A percentile compares a stretch with the other conserved stretches of the same genome.
Conservation (phyloP, 2,888 invertebrate species). For the Eupithecia abbreviata region DNA sequence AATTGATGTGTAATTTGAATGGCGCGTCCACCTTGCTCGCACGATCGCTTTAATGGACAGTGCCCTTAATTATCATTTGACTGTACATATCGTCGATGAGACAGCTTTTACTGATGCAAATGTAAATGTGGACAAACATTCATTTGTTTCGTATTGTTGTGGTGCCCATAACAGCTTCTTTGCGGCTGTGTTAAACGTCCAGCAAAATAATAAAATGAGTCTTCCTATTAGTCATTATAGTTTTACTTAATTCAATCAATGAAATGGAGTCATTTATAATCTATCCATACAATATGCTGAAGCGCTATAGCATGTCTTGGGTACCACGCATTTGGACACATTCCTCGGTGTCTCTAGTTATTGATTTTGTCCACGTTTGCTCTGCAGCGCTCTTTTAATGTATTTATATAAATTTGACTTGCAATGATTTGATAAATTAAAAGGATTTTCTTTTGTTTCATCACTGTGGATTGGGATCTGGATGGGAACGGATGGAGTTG, state of each 20-base stretch:
- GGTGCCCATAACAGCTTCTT: not conserved
- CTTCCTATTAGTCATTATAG: not conserved
- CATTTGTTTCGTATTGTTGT: not conserved
- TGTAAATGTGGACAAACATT: conserved; percentile 25
- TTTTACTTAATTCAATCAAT: not conserved
- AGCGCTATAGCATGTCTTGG: not conserved
- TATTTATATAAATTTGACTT: conserved; percentile 24
- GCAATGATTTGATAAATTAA: conserved; percentile 63
- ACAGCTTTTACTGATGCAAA: conserved; percentile 13
- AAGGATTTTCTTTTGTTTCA: conserved; percentile 83
- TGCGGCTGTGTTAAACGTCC: not conserved
- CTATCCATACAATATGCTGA: not conserved
- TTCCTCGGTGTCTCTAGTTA: not conserved
- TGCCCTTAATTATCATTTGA: conserved; percentile 18
- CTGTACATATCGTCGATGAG: conserved; percentile 19
- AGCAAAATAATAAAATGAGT: not conserved
- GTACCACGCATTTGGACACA: not conserved
- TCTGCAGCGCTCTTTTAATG: conserved; percentile 11
- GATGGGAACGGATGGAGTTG: conserved; percentile 52
- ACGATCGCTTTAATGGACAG: conserved; percentile 28
- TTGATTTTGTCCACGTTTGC: conserved; percentile 22
- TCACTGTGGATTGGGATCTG: conserved; percentile 81
- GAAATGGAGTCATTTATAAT: not conserved
- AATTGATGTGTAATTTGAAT: not conserved
- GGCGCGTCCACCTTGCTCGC: conserved; percentile 27